Evolutionary conservation across 2,797 vertebrate genomes (phyloP).

Genomic region (Anabas testudineus): DNA sequence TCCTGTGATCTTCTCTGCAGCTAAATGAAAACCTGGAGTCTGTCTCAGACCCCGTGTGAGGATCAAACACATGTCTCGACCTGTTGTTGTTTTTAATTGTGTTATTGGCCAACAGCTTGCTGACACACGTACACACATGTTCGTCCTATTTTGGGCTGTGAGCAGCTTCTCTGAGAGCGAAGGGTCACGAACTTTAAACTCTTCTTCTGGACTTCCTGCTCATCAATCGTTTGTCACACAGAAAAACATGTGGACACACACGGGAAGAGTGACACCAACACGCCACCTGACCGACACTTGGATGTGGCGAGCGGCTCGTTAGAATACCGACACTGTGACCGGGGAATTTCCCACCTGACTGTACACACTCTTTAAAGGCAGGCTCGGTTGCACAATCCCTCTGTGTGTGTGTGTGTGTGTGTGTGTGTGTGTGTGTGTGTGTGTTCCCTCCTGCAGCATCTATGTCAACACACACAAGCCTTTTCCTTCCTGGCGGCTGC

Average conservation of each 20-base stretch:
- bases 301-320: conserved; percentile 18
- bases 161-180: conserved; percentile 1
- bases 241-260: conserved; percentile 34
- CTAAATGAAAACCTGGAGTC: background rate
- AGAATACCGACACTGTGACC: conserved; percentile 61
- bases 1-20: no score
- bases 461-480: conserved; percentile 59
- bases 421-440: conserved; percentile 11
- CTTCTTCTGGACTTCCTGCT: conserved; percentile 62
- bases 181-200: conserved; percentile 42
- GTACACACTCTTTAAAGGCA: conserved; percentile 57
- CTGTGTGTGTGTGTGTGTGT: conserved; percentile 13
- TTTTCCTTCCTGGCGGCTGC: conserved; percentile 68
- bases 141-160: conserved; percentile 38
- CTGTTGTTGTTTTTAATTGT: conserved; percentile 37
- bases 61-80: conserved; percentile 34
- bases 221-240: conserved; percentile 41
- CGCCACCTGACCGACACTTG: conserved; percentile 71
- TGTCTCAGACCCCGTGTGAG: conserved; percentile 31
- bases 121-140: conserved; percentile 18
- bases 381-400: conserved; percentile 43
- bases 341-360: conserved; percentile 78
- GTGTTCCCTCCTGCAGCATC: conserved; percentile 45
- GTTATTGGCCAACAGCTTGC: background rate
- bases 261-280: conserved; percentile 11